Conservation (phyloP, 2,888 invertebrate genomes). For the Stenotaenia linearis region DNA sequence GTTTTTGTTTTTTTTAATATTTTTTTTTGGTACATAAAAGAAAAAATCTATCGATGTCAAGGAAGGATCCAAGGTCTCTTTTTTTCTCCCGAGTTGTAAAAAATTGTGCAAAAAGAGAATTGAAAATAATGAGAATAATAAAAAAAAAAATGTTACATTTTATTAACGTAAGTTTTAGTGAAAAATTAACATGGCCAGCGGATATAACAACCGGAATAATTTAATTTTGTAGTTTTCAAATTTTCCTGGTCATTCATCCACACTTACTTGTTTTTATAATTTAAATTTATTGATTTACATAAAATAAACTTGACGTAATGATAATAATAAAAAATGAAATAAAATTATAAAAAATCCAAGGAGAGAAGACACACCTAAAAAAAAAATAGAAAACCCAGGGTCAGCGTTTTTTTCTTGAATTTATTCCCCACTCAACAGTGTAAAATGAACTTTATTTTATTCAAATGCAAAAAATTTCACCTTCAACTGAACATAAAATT, state of each 20-base stretch:
- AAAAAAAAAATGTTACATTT: background rate
- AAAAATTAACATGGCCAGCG: background rate
- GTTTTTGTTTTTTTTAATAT: background rate
- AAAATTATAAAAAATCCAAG: background rate
- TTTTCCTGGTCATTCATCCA: slow-evolving; percentile 19
- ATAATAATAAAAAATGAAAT: too few species aligned
- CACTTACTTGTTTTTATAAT: background rate
- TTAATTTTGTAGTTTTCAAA: background rate
- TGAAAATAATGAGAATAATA: background rate
- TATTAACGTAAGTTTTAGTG: background rate
- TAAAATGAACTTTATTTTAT: background rate
- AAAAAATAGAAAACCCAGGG: too few species aligned
- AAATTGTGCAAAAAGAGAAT: background rate
- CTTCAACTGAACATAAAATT: background rate
- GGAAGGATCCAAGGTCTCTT: slow-evolving; percentile 1
- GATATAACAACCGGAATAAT: background rate
- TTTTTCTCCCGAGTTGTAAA: background rate
- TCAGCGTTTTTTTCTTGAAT: background rate
- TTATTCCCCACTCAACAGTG: background rate
- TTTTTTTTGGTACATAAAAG: background rate
- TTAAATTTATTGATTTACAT: background rate
- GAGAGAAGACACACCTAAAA: background rate
- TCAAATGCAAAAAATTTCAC: background rate
- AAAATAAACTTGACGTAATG: too few species aligned
- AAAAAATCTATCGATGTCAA: background rate